These are phyloP conservation scores for Acomys russatus DNA, from an alignment of 2,797 vertebrate genomes.

Conservation along the genomic window DNA sequence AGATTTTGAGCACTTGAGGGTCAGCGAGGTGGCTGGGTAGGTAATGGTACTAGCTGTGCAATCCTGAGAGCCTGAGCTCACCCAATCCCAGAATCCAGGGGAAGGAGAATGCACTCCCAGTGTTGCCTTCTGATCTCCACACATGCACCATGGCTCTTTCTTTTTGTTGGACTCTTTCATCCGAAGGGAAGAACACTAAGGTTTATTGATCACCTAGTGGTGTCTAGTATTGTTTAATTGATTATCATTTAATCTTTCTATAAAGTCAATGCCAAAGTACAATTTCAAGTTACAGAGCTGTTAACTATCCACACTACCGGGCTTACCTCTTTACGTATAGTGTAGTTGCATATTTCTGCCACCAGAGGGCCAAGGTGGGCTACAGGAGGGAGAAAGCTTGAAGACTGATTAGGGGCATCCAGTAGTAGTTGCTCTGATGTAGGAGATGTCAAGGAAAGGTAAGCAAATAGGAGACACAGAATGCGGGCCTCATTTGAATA, in stretches of 20 bases:
- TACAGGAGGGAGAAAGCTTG: not conserved
- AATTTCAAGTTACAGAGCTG: constrained; percentile 15
- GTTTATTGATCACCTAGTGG: constrained; percentile 22
- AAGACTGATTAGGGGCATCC: not conserved
- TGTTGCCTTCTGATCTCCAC: not conserved
- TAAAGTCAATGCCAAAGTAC: constrained; percentile 20
- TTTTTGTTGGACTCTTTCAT: constrained; percentile 47
- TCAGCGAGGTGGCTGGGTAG: not conserved
- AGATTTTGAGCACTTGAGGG: constrained; percentile 14
- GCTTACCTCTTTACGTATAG: not conserved
- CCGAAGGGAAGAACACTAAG: constrained; percentile 49
- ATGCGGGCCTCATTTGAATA: not conserved
- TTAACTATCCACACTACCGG: not conserved
- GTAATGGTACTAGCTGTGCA: not conserved
- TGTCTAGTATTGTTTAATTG: not conserved
- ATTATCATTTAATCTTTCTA: constrained; percentile 45
- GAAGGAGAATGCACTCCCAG: not conserved
- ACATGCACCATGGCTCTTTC: not conserved
- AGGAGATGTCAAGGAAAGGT: not conserved
- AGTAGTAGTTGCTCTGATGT: not conserved
- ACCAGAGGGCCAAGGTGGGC: constrained; percentile 54
- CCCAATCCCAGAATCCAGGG: not conserved
- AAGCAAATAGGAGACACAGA: not conserved
- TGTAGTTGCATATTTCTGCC: constrained; percentile 45
- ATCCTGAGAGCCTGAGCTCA: not conserved